Evolutionary conservation across 2,888 invertebrate genomes (phyloP).

Genomic region (Phrixothrix hirtus): DNA sequence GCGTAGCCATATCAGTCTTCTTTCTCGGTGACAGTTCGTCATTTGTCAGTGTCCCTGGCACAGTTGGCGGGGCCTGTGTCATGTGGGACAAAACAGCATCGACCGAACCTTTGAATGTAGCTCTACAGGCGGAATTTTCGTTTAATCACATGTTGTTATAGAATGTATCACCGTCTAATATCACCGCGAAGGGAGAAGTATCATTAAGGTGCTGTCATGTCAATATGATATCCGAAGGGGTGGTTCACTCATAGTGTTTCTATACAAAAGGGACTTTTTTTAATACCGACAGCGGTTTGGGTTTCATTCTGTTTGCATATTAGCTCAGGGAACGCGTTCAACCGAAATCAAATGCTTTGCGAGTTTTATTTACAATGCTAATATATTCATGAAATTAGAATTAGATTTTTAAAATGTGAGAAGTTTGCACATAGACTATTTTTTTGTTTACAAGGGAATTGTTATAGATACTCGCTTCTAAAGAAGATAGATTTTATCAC

Average conservation of each 20-base stretch:
- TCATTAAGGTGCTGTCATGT: conserved; percentile 59
- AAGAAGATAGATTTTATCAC: conserved; percentile 5
- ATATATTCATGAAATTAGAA: conserved; percentile 55
- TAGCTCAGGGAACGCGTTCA: conserved; percentile 50
- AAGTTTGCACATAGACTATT: conserved; percentile 17
- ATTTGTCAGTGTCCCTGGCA: conserved; percentile 60
- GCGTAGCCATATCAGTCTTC: conserved; percentile 60
- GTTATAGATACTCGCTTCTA: neutral
- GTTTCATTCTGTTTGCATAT: conserved; percentile 54
- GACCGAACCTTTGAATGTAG: conserved; percentile 52
- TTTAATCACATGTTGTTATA: conserved; percentile 20
- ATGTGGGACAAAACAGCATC: conserved; percentile 59
- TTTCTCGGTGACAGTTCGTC: conserved; percentile 60
- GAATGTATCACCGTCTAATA: conserved; percentile 48
- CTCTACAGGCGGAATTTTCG: conserved; percentile 27
- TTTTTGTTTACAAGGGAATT: conserved; percentile 19
- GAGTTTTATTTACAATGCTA: conserved; percentile 53
- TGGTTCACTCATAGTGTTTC: conserved; percentile 51
- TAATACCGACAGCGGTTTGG: conserved; percentile 54
- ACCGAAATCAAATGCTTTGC: conserved; percentile 52
- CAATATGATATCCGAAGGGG: conserved; percentile 58
- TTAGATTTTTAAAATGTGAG: conserved; percentile 43
- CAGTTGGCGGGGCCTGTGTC: conserved; percentile 57
- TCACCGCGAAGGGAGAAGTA: conserved; percentile 52
- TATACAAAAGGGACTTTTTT: conserved; percentile 55